A percentile compares a stretch with the other conserved stretches of the same genome.
phyloP scores from a whole-genome alignment of 2,113 vertebrate species.

The Callocephalon fimbriatum region DNA sequence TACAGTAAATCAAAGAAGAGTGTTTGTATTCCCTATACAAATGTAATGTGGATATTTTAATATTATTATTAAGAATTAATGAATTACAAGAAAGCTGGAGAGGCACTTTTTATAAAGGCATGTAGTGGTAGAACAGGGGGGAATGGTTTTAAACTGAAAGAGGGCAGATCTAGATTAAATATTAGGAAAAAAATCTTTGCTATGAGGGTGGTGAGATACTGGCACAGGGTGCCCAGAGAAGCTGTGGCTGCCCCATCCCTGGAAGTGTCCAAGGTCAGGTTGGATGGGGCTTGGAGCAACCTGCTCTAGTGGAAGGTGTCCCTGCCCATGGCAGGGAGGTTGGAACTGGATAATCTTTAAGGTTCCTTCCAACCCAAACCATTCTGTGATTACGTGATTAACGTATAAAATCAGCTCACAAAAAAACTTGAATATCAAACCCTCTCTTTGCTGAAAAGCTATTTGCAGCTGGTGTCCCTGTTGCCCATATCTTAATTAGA shows the following conservation, averaged over 20 bases:
- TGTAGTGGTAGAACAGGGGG: neutral
- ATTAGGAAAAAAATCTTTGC: neutral
- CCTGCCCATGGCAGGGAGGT: neutral
- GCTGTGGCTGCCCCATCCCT: neutral
- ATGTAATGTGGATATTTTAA: neutral
- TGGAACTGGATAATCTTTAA: neutral
- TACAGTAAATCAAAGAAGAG: neutral
- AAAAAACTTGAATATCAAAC: neutral
- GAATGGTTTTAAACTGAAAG: neutral
- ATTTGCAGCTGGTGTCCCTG: neutral
- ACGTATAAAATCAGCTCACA: neutral
- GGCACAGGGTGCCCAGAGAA: neutral
- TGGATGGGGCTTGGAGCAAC: neutral
- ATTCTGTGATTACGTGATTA: neutral
- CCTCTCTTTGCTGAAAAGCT: neutral
- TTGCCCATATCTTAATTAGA: conserved; percentile 13
- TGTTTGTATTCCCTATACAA: neutral
- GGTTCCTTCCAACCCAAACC: neutral
- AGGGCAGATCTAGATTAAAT: neutral
- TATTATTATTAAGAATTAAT: neutral
- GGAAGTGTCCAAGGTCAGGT: neutral
- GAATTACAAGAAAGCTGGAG: neutral
- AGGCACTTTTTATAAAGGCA: neutral
- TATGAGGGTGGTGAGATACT: neutral
- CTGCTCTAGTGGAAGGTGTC: neutral